These are phyloP conservation scores for Rambutsinella grinnellia DNA, from an alignment of 2,888 invertebrate genomes.

Conservation along the genomic window DNA sequence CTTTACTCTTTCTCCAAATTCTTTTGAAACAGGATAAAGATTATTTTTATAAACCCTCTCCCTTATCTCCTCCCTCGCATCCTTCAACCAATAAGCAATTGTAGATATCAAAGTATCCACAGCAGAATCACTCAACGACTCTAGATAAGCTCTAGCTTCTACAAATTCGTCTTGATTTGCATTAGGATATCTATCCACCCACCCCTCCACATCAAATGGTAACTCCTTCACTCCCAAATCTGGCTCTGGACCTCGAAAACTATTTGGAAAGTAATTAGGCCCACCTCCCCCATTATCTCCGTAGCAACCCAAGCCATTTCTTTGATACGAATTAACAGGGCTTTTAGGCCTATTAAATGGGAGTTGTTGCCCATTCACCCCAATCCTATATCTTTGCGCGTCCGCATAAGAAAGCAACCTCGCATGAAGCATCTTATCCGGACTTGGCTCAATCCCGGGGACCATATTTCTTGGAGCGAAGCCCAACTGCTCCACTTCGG, in stretches of 20 bases:
- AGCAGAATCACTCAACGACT: constrained; percentile 82
- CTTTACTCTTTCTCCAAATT: constrained; percentile 19
- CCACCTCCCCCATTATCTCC: constrained; percentile 86
- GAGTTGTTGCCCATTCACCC: constrained; percentile 91
- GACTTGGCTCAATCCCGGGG: constrained; percentile 52
- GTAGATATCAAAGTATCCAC: constrained; percentile 71
- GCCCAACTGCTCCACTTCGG: constrained; percentile 38
- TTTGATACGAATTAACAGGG: constrained; percentile 78
- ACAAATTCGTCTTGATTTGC: constrained; percentile 93
- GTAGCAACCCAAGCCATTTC: constrained; percentile 81
- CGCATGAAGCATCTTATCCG: constrained; percentile 45
- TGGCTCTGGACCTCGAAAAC: constrained; percentile 88
- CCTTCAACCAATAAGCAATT: constrained; percentile 24
- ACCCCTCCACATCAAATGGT: constrained; percentile 77
- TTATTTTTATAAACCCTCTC: constrained; percentile 14
- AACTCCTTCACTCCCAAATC: constrained; percentile 76
- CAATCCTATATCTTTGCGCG: constrained; percentile 81
- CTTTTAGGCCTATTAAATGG: constrained; percentile 93
- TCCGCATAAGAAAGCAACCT: constrained; percentile 77
- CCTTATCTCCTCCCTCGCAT: neutral
- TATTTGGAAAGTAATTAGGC: constrained; percentile 98
- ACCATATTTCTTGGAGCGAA: constrained; percentile 47
- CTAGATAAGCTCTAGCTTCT: constrained; percentile 86
- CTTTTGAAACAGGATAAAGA: constrained; percentile 10
- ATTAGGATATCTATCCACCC: constrained; percentile 82